Evolutionary conservation across 2,797 vertebrate species (phyloP), one percentile per base, ranked within the genome.

Genomic region (Phrynocephalus forsythii): DNA sequence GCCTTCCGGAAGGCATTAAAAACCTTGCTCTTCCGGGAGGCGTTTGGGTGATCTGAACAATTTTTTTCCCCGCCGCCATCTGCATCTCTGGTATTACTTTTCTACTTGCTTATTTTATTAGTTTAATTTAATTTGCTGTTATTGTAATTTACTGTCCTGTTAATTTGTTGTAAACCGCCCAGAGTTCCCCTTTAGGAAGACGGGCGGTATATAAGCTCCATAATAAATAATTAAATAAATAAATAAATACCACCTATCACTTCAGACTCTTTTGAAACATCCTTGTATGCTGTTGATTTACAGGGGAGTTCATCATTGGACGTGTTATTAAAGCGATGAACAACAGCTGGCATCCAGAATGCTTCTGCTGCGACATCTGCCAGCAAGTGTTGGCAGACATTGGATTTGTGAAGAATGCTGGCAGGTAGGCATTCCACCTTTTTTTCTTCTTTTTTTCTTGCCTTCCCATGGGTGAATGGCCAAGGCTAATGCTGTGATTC

Each of bases 271-370:
- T 89, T 79, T 90, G 72, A 26, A 88, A 91, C 38, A 87, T 90
- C 26, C 76, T 75, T 0, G 3, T 94, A 22, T 87, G 88, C 68
- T 89, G 1, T 94, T 94, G 94, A 66, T 82, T 91, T 90, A 30
- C 92, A 99, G 99, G 99, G 82, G 99, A 99, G 94, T 99, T 99
- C 95, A 99, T 99, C 96, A 99, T 99, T 73, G 99, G 99, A 82
- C 98, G 99, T 87, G 99, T 99, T 93, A 99, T 99, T 96, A 99
- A 99, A 96, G 99, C 99, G 94, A 99, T 99, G 99, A 99, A 99
- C 96, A 99, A 99, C 89, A 99, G 99, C 95, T 99, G 99, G 99
- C 99, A 99, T 92, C 99, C 99, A 0, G 98, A 98, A 91, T 99
- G 99, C 94, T 99, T 99, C 97, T 97, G 98, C 96, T 99, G 99